Evolutionary conservation across 2,888 invertebrate genomes (phyloP).

Genomic region (Leptinotarsa haldemani): DNA sequence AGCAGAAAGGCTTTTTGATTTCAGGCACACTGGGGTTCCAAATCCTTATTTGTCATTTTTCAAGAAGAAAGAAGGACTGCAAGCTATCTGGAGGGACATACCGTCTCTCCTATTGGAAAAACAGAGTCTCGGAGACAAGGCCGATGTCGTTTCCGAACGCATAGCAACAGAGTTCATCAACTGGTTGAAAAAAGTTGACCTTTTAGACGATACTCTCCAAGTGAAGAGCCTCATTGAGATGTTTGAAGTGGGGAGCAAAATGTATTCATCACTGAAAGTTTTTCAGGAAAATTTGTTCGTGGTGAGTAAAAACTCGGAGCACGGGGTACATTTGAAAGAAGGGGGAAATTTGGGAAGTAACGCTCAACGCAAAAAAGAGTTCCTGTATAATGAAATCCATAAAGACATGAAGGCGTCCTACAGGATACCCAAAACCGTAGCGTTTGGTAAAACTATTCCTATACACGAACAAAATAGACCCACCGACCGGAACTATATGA

Average conservation of each 20-base stretch:
- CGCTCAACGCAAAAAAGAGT: neutral
- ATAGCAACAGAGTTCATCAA: slow-evolving; percentile 18
- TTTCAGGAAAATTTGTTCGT: neutral
- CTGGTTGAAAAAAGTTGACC: neutral
- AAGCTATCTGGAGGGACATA: neutral
- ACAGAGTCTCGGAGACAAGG: slow-evolving; percentile 2
- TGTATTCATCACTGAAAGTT: slow-evolving; percentile 10
- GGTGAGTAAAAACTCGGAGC: neutral
- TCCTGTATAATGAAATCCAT: neutral
- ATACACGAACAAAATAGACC: neutral
- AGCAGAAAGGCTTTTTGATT: slow-evolving; percentile 1
- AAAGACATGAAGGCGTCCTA: slow-evolving; percentile 8
- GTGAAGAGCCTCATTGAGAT: slow-evolving; percentile 16
- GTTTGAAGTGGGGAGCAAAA: neutral
- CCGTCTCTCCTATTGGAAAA: neutral
- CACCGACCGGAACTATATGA: neutral
- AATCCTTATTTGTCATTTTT: slow-evolving; percentile 15
- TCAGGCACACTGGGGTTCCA: neutral
- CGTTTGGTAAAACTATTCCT: slow-evolving; percentile 9
- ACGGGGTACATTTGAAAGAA: neutral
- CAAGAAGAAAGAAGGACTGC: slow-evolving; percentile 4
- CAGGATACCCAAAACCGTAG: neutral
- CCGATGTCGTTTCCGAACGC: slow-evolving; percentile 11
- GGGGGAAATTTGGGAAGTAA: too few species aligned
- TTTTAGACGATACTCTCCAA: neutral